Base-by-base conservation (phyloP, 2,797 vertebrate genomes). In the Anguilla marmorata region DNA sequence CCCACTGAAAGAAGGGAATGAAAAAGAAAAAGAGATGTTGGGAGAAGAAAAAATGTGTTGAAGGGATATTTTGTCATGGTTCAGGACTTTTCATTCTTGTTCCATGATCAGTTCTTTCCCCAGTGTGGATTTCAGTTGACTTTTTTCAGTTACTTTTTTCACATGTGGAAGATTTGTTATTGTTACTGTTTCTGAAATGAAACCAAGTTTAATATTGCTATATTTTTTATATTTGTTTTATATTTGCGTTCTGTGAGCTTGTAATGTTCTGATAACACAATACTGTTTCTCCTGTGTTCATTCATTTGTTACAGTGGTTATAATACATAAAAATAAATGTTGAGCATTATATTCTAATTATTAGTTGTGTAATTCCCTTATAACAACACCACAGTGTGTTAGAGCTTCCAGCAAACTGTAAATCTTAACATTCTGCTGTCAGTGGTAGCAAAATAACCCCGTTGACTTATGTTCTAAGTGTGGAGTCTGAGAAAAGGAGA, bases 1-100 rank as follows among this genome's bases (percentile, higher is more conserved):
- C 88, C 96, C 96, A 1, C 93, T 98, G 54, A 90, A 41, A 3
- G 92, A 94, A 0, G 94, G 95, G 0, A 88, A 90, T 0, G 8
- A 1, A 1, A 37, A 21, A 80, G 79, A 87, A 30, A 37, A 41
- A 24, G 54, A 76, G 4, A 72, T 85, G 58, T 27, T 86, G 4
- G 4, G 83, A 69, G 52, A 2, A 0, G 0, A 84, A 90, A 16
- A 30, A 0, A 82, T 24, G 41, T 1, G 41, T n/a, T 45, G 79
- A 50, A 50, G 45, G 9, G 79, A 50, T 7, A 82, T 50, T 41
- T 50, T 7, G 21, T 45, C 37, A 45, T 80, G 76, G 41, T 82
- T 82, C 24, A 82, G 45, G 41, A n/a, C 19, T 4, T 45, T 58
- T 85, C 3, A n/a, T 45, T 16, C 37, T 56, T 8, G 24, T 45